Evolutionary conservation across 2,797 vertebrate genomes (phyloP), one percentile per base, ranked within the genome.

Genomic region (Sparus aurata): DNA sequence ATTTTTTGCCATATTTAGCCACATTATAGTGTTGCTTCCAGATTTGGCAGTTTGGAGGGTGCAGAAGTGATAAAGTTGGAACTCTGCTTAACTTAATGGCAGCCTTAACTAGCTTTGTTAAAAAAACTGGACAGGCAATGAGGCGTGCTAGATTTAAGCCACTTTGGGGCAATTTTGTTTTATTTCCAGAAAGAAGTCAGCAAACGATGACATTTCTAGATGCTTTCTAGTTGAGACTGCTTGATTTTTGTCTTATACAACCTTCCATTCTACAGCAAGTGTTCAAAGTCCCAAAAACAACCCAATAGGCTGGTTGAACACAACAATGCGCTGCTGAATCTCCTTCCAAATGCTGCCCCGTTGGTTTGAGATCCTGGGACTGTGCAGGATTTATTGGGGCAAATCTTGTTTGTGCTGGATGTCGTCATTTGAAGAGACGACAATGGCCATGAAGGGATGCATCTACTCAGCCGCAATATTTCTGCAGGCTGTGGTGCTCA

Each of bases 401-500:
- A 70, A 71, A 60, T 59, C 15, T 49, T 75, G 43, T 52, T 75
- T 52, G 57, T 52, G 45, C 63, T 65, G 20, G n/a, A 50, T 3
- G 2, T 62, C 68, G 41, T 76, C 16, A 69, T 68, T 69, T 59
- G 27, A 73, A 67, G 65, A 43, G 20, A 43, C 4, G 12, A 50
- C 25, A 69, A 25, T 10, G 34, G 12, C 12, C 54, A 27, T 54
- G 50, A 74, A 74, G 45, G 16, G 17, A 67, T 65, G 49, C 49
- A 84, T 70, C 69, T 80, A 68, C 55, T 72, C 17, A 59, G 22
- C 23, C 15, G 20, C 41, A 74, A 45, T 30, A 17, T 76, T 60
- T 69, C 60, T 17, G 47, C 34, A 49, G 17, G 30, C 43, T 68
- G 27, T 1, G 27, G 43, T 18, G 61, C 68, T 82, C 38, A 30